Evolutionary conservation across 2,113 vertebrate genomes (phyloP).

Genomic region (Acrocephalus arundinaceus): DNA sequence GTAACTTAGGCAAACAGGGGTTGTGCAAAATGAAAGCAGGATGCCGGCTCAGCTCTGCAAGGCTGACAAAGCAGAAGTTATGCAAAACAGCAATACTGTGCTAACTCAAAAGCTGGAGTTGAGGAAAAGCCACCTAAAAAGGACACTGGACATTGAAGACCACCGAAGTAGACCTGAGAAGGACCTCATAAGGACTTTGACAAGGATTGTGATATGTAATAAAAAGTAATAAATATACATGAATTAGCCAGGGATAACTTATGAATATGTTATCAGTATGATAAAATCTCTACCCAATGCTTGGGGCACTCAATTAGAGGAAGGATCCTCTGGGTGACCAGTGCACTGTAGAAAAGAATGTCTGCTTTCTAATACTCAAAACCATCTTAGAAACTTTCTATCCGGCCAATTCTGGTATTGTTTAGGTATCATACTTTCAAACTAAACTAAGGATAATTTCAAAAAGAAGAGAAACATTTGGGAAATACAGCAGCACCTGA

Average conservation of each 20-base stretch:
- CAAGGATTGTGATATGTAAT: no score
- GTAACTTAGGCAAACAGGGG: neutral
- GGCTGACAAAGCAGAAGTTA: neutral
- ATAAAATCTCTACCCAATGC: neutral
- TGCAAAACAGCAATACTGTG: neutral
- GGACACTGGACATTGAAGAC: accelerated
- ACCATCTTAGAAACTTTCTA: neutral
- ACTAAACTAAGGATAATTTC: neutral
- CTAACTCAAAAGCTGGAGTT: neutral
- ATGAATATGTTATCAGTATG: neutral
- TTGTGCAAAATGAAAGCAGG: neutral
- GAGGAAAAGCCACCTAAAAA: neutral
- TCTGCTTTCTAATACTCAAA: neutral
- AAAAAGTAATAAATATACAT: neutral
- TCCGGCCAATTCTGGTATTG: neutral
- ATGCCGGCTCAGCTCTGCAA: neutral
- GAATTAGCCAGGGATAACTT: neutral
- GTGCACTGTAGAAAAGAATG: neutral
- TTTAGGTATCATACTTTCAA: neutral
- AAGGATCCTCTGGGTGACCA: neutral
- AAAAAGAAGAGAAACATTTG: neutral
- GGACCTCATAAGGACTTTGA: neutral
- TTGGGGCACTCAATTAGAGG: neutral
- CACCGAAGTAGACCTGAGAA: neutral
- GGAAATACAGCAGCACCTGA: neutral